A percentile compares a stretch with the other conserved stretches of the same genome.
phyloP scores from a whole-genome alignment of 2,888 invertebrate genomes.

The Dicyrtoma fusca region DNA sequence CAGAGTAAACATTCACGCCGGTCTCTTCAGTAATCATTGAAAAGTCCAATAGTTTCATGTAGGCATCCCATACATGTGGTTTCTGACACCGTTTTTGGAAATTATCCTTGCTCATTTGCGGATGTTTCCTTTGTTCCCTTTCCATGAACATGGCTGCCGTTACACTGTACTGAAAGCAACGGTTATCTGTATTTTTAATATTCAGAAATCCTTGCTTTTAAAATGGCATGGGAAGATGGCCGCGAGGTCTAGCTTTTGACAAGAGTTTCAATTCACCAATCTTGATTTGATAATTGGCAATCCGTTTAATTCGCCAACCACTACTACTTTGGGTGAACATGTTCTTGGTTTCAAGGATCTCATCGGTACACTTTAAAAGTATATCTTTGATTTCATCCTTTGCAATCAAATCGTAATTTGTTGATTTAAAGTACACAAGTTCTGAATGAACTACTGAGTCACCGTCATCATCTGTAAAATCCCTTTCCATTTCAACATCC shows the following conservation, averaged over 20 bases:
- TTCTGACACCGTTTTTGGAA: no score
- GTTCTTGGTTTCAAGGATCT: neutral
- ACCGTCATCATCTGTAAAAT: neutral
- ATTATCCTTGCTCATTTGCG: no score
- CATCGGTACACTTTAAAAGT: neutral
- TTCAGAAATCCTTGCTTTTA: neutral
- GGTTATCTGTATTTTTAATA: neutral
- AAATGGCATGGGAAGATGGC: neutral
- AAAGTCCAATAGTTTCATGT: neutral
- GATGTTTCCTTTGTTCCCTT: neutral
- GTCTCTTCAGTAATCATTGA: slow-evolving; percentile 1
- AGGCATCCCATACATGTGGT: no score
- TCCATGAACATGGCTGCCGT: neutral
- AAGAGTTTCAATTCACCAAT: neutral
- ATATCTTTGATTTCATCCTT: neutral
- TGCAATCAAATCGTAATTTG: neutral
- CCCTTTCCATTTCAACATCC: neutral
- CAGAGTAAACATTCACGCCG: neutral
- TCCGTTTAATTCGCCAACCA: neutral
- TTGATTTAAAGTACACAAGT: neutral
- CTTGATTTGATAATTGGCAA: neutral
- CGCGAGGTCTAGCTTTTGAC: neutral
- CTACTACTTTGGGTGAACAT: neutral
- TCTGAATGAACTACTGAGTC: neutral
- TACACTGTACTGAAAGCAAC: neutral